Conservation (phyloP, 1,140 invertebrate genomes). For the Bombus confusus region DNA sequence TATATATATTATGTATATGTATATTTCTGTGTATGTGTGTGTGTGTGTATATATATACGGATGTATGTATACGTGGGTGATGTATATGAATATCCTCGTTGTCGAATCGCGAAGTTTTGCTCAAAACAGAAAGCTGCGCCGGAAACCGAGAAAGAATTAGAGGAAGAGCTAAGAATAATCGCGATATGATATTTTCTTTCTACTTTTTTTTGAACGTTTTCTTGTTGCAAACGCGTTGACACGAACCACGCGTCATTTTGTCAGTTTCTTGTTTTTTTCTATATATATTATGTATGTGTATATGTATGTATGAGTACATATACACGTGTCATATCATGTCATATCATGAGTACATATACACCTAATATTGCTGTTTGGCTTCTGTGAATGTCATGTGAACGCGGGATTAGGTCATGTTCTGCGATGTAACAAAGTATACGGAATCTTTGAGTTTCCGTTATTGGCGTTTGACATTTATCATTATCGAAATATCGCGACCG, state of each 20-base stretch:
- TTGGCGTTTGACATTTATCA: neutral
- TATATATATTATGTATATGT: neutral
- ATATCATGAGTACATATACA: no score
- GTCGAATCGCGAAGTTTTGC: neutral
- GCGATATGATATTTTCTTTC: neutral
- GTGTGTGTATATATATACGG: neutral
- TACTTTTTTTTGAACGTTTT: neutral
- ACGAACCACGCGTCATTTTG: constrained; percentile 31
- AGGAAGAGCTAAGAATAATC: constrained; percentile 2
- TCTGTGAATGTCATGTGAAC: constrained; percentile 49
- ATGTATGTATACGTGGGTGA: neutral
- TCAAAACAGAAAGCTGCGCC: constrained; percentile 13
- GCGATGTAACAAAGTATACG: constrained; percentile 46
- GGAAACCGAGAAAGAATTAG: constrained; percentile 23
- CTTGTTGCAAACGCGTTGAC: constrained; percentile 37
- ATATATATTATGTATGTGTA: neutral
- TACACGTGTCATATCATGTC: no score
- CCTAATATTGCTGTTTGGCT: constrained; percentile 80
- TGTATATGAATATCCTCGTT: neutral
- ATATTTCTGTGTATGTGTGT: neutral
- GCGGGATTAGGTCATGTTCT: constrained; percentile 53
- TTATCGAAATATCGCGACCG: neutral
- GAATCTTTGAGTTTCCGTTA: constrained; percentile 25
- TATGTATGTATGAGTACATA: constrained; percentile 55
- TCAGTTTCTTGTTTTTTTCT: neutral